Evolutionary conservation across 2,113 vertebrate genomes (phyloP).

Genomic region (Prunella himalayana): DNA sequence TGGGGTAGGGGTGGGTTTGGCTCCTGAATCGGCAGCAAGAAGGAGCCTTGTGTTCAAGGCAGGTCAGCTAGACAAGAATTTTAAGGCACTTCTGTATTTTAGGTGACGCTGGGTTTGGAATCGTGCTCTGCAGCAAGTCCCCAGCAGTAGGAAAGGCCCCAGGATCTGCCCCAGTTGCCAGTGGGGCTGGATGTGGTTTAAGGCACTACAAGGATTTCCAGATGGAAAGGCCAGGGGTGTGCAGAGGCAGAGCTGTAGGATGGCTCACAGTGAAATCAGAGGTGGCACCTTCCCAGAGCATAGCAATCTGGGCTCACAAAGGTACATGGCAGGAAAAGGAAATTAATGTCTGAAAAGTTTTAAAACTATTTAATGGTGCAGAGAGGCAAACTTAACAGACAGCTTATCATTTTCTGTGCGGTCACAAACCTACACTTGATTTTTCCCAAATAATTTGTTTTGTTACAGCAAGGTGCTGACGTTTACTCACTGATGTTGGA

Average conservation of each 20-base stretch:
- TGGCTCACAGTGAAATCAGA: neutral
- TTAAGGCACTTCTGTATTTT: neutral
- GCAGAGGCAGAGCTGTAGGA: neutral
- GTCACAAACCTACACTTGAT: neutral
- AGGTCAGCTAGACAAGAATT: neutral
- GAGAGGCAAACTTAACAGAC: neutral
- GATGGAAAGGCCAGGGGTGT: neutral
- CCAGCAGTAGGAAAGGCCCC: neutral
- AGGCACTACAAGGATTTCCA: neutral
- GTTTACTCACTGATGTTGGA: neutral
- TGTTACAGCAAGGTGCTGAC: neutral
- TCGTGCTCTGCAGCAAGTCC: neutral
- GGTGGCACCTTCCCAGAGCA: neutral
- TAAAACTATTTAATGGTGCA: neutral
- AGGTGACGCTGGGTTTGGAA: neutral
- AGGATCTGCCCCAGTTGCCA: rapidly evolving
- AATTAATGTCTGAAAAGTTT: neutral
- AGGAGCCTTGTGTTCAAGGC: neutral
- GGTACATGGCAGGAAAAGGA: rapidly evolving
- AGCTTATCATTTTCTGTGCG: neutral
- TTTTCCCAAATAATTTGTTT: neutral
- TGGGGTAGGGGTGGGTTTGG: neutral
- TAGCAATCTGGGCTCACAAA: too few relatives aligned
- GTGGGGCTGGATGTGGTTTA: neutral
- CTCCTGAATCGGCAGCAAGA: neutral